Evolutionary conservation across 2,113 vertebrate genomes (phyloP), one percentile per base, ranked within the genome.

Genomic region (Sciurus niger): DNA sequence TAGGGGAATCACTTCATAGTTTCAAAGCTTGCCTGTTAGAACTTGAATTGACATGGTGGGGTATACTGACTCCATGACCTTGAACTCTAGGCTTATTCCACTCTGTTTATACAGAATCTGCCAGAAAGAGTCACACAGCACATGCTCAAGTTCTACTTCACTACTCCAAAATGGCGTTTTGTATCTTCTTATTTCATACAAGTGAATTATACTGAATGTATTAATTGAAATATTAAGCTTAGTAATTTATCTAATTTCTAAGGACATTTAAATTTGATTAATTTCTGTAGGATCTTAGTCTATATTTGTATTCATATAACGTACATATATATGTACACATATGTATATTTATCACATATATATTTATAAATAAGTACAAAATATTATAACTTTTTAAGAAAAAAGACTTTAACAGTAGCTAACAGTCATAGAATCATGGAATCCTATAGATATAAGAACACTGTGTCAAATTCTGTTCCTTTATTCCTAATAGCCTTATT

Each of bases 241-340:
- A 84, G 77, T 28, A 77, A 67, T 93, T 63, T 89, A 79, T 89
- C 17, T 32, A 87, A 46, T 63, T 53, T 85, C 30, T 63, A 91
- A 82, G 46, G 4, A 87, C 8, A 84, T 70, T 72, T 68, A 84
- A 58, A 76, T 70, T 96, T 87, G 43, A 79, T 78, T 94, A 65
- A 83, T 78, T 89, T 95, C 32, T 86, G 2, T 77, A 83, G 8
- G 25, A 82, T 55, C 46, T 11, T 89, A 84, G 4, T 76, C 46
- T 96, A 74, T 76, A 12, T 73, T 73, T 9, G 14, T 83, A 82
- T 37, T 0, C 34, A 90, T 46, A 90, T 17, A 70, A 24, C 30
- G 3, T 70, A 55, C 2, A 55, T 37, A 20, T 30, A 82, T 5
- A 67, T 5, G 22, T 30, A 63, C 46, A 86, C 28, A 80, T n/a